Conservation (phyloP, 2,113 vertebrate species). For the Aythya baeri region DNA sequence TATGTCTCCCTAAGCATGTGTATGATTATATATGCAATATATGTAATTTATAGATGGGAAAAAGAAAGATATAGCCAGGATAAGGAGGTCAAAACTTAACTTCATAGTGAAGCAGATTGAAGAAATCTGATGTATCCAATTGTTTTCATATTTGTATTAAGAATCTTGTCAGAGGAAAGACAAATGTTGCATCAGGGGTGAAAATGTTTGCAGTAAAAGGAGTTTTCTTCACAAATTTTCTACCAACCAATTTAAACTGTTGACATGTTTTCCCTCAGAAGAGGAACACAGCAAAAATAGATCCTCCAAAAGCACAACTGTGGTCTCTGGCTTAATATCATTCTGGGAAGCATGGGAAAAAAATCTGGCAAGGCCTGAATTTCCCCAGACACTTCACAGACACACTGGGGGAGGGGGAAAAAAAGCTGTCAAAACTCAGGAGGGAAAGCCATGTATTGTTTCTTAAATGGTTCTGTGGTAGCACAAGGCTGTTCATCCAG, state of each 20-base stretch:
- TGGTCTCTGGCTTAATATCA: not conserved
- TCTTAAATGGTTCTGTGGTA: not conserved
- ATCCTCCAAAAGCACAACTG: not conserved
- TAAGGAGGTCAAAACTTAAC: not conserved
- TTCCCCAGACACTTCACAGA: not conserved
- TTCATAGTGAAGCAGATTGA: not conserved
- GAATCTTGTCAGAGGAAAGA: not conserved
- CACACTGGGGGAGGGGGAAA: fast-evolving
- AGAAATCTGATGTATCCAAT: not conserved
- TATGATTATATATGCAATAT: not conserved
- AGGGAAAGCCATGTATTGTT: not conserved
- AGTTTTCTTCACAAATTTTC: not conserved
- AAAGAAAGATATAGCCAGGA: not conserved
- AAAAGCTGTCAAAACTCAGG: not conserved
- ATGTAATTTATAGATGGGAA: not conserved
- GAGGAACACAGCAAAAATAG: not conserved
- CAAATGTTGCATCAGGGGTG: not conserved
- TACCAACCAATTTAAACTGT: not conserved
- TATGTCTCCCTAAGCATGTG: not conserved
- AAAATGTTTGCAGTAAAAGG: not conserved
- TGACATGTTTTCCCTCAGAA: not conserved
- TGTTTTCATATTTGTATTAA: not conserved
- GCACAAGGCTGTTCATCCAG: not conserved
- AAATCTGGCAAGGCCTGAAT: not conserved
- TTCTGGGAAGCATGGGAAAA: not conserved